Evolutionary conservation across 2,797 vertebrate genomes (phyloP).

Genomic region (Rallus crepitans): DNA sequence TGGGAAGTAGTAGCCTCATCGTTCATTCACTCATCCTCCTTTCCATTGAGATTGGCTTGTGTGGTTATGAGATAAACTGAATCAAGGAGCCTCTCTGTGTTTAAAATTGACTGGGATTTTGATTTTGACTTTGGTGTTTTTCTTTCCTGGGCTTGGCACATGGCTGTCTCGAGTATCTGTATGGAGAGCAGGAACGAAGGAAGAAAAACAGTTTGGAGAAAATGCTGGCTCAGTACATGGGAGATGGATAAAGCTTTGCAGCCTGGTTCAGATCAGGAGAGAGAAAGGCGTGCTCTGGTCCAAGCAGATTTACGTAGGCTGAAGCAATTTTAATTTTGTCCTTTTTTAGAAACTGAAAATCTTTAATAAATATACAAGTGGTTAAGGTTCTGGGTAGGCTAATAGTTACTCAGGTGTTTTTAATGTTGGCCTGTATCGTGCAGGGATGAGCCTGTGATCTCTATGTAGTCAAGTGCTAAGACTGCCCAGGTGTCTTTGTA

Average conservation of each 20-base stretch:
- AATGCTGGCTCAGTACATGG: background rate
- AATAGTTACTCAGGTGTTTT: background rate
- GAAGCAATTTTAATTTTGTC: background rate
- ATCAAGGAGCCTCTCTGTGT: background rate
- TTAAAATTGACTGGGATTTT: background rate
- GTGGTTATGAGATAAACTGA: background rate
- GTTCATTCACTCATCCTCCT: background rate
- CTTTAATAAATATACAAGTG: background rate
- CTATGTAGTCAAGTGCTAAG: background rate
- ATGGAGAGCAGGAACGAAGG: background rate
- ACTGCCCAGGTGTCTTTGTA: background rate
- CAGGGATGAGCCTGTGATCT: background rate
- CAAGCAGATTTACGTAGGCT: background rate
- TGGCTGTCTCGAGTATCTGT: background rate
- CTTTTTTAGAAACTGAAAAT: background rate
- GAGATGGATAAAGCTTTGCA: background rate
- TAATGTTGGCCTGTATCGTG: background rate
- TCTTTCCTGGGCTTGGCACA: fast-evolving
- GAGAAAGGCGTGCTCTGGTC: background rate
- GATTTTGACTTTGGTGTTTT: too few relatives aligned
- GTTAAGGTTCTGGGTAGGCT: background rate
- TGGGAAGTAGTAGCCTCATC: background rate
- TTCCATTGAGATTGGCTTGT: background rate
- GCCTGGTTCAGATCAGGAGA: background rate
- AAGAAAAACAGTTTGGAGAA: background rate